These are phyloP conservation scores for Aplidium turbinatum DNA, from an alignment of 23 tunicate genomes.

Conservation along the genomic window DNA sequence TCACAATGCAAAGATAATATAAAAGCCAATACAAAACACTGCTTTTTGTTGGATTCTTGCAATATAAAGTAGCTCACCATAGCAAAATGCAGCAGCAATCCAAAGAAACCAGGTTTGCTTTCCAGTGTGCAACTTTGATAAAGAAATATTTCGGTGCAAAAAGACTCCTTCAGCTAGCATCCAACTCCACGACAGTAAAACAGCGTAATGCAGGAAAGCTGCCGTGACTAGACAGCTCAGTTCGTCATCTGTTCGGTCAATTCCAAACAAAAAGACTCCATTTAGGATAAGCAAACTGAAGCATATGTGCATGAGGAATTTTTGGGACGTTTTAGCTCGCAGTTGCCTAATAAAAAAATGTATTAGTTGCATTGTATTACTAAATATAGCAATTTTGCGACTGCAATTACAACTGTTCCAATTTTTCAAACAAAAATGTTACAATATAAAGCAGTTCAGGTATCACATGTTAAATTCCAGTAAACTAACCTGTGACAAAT, in stretches of 20 bases:
- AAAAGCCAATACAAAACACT: too few relatives aligned
- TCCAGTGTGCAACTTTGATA: slow-evolving; percentile 6
- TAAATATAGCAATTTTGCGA: too few relatives aligned
- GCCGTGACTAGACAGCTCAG: slow-evolving; percentile 38
- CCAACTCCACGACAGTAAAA: slow-evolving; percentile 65
- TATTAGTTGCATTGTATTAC: too few relatives aligned
- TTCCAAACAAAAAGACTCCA: slow-evolving; percentile 49
- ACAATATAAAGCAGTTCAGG: too few relatives aligned
- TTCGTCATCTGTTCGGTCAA: slow-evolving; percentile 29
- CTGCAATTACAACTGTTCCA: too few relatives aligned
- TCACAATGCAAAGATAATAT: too few relatives aligned
- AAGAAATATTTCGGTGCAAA: slow-evolving; percentile 32
- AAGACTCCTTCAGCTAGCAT: slow-evolving; percentile 63
- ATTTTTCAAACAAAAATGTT: too few relatives aligned
- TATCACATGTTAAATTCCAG: too few relatives aligned
- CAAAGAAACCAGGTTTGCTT: slow-evolving; percentile 16
- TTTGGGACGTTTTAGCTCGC: slow-evolving; percentile 51
- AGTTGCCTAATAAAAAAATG: slow-evolving; percentile 57
- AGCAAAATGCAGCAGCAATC: slow-evolving; percentile 26
- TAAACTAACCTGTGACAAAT: too few relatives aligned
- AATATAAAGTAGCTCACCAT: slow-evolving; percentile 53
- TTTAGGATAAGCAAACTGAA: slow-evolving; percentile 38
- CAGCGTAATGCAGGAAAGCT: slow-evolving; percentile 47
- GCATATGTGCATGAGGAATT: slow-evolving; percentile 48
- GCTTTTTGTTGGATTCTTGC: too few relatives aligned